Conservation (phyloP, 2,797 vertebrate species). For the Psittacula echo region DNA sequence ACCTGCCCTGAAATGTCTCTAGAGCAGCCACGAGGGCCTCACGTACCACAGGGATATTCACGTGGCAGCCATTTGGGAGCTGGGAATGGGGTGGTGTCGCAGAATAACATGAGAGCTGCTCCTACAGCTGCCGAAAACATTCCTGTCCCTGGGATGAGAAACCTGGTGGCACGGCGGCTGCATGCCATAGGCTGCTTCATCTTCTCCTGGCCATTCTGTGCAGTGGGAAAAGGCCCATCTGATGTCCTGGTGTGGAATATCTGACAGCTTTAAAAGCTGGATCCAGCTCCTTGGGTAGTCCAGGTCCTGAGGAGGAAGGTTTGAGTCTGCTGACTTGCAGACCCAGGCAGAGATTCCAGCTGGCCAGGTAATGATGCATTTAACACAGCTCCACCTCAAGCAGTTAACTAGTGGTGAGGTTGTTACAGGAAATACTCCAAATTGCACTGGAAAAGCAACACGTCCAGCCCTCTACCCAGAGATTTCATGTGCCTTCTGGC, state of each 20-base stretch:
- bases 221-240: not conserved
- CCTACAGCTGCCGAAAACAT: not conserved
- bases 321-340: not conserved
- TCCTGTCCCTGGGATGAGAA: not conserved
- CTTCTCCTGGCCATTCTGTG: not conserved
- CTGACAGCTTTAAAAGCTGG: not conserved
- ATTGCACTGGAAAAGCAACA: not conserved
- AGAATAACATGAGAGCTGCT: not conserved
- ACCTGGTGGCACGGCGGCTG: not conserved
- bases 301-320: not conserved
- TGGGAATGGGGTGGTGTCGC: not conserved
- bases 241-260: not conserved
- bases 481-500: not conserved
- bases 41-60: not conserved
- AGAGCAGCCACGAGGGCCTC: not conserved
- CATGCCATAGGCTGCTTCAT: not conserved
- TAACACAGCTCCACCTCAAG: not conserved
- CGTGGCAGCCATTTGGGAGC: not conserved
- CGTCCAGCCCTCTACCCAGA: not conserved
- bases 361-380: not conserved
- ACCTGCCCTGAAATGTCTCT: not conserved
- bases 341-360: not conserved
- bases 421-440: not conserved
- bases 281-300: not conserved
- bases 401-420: not conserved